Conservation (phyloP, 2,113 vertebrate species). For the Petrocephalus zakoni region DNA sequence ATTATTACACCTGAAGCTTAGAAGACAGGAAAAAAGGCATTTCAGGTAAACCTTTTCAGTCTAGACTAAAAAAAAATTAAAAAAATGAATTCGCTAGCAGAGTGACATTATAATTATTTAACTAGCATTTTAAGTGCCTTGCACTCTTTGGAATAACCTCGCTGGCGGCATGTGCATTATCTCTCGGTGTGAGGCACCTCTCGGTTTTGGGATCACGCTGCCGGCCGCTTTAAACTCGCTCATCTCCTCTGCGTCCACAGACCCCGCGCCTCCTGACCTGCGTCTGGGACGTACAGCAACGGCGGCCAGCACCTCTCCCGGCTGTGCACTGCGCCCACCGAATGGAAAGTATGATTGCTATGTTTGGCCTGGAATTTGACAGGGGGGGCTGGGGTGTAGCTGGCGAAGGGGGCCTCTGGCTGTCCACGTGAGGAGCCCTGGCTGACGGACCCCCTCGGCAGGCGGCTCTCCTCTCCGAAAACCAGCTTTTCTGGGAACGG, state of each 20-base stretch:
- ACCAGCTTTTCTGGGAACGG: slow-evolving; percentile 57
- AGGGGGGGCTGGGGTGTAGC: slow-evolving; percentile 31
- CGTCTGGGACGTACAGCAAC: not conserved
- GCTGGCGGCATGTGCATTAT: not conserved
- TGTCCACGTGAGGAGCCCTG: slow-evolving; percentile 44
- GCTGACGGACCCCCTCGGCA: slow-evolving; percentile 58
- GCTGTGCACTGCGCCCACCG: slow-evolving; percentile 41
- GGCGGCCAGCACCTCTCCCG: not conserved
- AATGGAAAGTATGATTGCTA: slow-evolving; percentile 58
- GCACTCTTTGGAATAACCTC: not conserved
- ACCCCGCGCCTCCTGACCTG: not conserved
- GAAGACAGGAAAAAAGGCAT: not conserved
- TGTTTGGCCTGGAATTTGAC: slow-evolving; percentile 58
- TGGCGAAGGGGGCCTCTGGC: slow-evolving; percentile 44
- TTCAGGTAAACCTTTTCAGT: not conserved
- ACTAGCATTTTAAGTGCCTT: not conserved
- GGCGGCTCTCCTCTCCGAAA: slow-evolving; percentile 53
- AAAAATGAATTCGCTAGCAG: not conserved
- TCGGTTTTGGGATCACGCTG: not conserved
- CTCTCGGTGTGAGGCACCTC: not conserved
- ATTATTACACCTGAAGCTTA: not conserved
- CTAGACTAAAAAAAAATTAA: not conserved
- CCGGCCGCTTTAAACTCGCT: not conserved
- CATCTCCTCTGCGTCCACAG: not conserved
- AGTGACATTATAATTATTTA: not conserved